These are phyloP conservation scores for Podarcis siculus DNA, from an alignment of 2,797 vertebrate genomes.

Conservation along the genomic window DNA sequence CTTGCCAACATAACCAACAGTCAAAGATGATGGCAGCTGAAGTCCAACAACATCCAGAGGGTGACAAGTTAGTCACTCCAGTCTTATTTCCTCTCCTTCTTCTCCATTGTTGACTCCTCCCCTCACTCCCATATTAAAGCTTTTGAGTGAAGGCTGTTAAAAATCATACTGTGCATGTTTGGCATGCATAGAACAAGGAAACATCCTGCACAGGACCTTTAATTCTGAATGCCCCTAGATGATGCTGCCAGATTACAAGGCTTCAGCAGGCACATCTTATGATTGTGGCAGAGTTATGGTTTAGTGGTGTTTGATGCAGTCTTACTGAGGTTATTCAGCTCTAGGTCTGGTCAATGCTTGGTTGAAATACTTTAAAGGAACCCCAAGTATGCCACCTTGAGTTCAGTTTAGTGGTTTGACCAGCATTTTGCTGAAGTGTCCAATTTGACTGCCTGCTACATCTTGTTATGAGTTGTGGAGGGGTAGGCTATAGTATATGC, in stretches of 20 bases:
- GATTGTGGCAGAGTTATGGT: background rate
- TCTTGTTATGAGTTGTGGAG: no score
- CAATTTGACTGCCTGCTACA: no score
- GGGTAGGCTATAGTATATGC: no score
- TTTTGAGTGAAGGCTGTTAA: background rate
- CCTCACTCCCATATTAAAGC: no score
- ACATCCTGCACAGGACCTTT: background rate
- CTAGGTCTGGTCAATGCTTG: background rate
- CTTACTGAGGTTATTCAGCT: background rate
- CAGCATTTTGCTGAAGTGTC: no score
- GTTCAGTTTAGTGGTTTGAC: background rate
- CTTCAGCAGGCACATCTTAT: background rate
- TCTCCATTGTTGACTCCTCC: no score
- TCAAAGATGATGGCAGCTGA: no score
- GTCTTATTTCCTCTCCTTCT: no score
- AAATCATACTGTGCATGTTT: background rate
- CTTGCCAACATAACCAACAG: no score
- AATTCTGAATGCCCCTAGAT: background rate
- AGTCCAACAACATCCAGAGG: no score
- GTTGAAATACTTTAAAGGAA: background rate
- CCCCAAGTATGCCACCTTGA: background rate
- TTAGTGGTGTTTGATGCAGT: background rate
- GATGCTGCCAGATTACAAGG: background rate
- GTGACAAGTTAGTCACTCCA: no score
- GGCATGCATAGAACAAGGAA: background rate